Percentiles rank a stretch among this genome's conserved stretches.
phyloP scores from a whole-genome alignment of 2,888 invertebrate genomes.

The Helobdella robusta region DNA sequence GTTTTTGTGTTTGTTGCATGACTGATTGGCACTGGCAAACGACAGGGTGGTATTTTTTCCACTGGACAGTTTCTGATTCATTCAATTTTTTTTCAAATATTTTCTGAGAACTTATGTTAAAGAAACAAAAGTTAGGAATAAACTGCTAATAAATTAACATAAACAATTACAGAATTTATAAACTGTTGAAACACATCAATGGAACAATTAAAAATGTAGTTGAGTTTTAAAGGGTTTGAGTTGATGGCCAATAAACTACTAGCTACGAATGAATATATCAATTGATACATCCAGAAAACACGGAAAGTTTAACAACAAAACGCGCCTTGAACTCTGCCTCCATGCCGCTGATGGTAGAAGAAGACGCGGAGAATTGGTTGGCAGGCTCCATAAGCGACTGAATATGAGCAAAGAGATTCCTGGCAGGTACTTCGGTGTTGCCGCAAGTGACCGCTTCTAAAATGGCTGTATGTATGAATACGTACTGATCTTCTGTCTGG shows the following conservation, averaged over 20 bases:
- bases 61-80: slow-evolving; percentile 76
- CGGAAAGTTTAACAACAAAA: not conserved
- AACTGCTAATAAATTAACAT: too few relatives aligned
- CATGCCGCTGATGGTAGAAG: slow-evolving; percentile 42
- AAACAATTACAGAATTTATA: too few relatives aligned
- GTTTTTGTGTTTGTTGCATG: slow-evolving; percentile 95
- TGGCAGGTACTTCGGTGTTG: slow-evolving; percentile 77
- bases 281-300: too few relatives aligned
- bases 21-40: slow-evolving; percentile 88
- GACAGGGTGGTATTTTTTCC: slow-evolving; percentile 85
- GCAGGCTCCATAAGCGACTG: slow-evolving; percentile 77
- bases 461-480: slow-evolving; percentile 94
- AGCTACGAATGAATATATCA: too few relatives aligned
- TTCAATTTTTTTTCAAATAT: too few relatives aligned
- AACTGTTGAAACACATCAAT: too few relatives aligned
- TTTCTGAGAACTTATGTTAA: too few relatives aligned
- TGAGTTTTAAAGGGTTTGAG: too few relatives aligned
- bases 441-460: slow-evolving; percentile 93
- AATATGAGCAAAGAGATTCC: slow-evolving; percentile 85
- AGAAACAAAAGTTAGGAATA: too few relatives aligned
- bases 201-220: too few relatives aligned
- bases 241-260: too few relatives aligned
- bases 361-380: slow-evolving; percentile 48
- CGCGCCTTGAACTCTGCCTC: slow-evolving; percentile 43
- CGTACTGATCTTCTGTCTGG: slow-evolving; percentile 90